Conservation (phyloP, 2,797 vertebrate genomes). For the Uromys caudimaculatus region DNA sequence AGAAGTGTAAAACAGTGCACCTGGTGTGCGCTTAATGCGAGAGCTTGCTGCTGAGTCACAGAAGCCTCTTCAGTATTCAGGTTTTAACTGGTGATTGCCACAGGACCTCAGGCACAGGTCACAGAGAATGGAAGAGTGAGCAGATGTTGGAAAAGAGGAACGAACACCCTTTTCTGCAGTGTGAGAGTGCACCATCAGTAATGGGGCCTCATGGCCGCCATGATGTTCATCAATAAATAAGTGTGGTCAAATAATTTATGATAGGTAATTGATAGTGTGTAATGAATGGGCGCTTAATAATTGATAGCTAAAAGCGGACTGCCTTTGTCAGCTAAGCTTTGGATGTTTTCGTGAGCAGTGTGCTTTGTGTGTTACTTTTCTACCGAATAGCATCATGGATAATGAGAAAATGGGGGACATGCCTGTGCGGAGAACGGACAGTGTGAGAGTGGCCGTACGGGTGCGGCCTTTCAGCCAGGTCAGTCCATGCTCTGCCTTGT, state of each 20-base stretch:
- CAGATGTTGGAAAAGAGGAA: neutral
- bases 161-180: neutral
- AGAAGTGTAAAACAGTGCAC: neutral
- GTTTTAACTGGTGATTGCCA: constrained; percentile 51
- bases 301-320: constrained; percentile 73
- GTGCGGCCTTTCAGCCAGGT: constrained; percentile 93
- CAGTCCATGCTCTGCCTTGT: constrained; percentile 67
- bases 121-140: neutral
- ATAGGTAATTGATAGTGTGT: constrained; percentile 77
- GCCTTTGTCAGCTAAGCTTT: constrained; percentile 60
- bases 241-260: constrained; percentile 82
- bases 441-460: constrained; percentile 91
- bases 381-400: constrained; percentile 37
- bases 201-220: constrained; percentile 20
- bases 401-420: constrained; percentile 77
- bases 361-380: constrained; percentile 65
- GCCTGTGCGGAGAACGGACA: constrained; percentile 88
- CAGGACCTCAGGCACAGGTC: constrained; percentile 70
- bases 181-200: constrained; percentile 28
- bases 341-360: constrained; percentile 11
- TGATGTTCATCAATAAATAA: constrained; percentile 79
- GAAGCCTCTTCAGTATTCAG: constrained; percentile 71
- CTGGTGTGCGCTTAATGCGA: constrained; percentile 26
- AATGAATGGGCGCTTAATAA: constrained; percentile 77
- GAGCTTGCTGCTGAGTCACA: constrained; percentile 60